phyloP scores from a whole-genome alignment of 1,140 invertebrate species.

The Ceratina japonica region DNA sequence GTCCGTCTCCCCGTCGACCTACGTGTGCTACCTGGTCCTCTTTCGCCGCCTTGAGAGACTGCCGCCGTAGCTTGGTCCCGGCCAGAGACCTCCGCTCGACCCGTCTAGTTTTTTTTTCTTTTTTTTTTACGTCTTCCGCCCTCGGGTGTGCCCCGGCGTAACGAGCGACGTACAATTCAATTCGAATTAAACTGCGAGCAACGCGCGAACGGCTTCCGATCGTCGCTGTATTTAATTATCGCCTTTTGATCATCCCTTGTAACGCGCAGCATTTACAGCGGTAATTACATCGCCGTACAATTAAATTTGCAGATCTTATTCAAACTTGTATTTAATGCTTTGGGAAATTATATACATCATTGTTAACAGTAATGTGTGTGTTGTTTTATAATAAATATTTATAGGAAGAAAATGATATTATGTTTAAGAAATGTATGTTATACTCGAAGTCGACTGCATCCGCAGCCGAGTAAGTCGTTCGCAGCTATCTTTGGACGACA shows the following conservation, averaged over 20 bases:
- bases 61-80: conserved; percentile 35
- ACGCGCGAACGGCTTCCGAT: neutral
- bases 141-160: neutral
- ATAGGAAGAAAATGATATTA: too few relatives aligned
- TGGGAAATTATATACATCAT: too few relatives aligned
- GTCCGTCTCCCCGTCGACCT: conserved; percentile 20
- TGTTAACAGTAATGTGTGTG: too few relatives aligned
- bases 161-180: conserved; percentile 36
- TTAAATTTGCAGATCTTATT: too few relatives aligned
- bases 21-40: conserved; percentile 58
- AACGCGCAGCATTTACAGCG: neutral
- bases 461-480: neutral
- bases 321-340: neutral
- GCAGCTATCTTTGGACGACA: conserved; percentile 5
- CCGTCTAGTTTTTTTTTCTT: conserved; percentile 8
- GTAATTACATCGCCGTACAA: neutral
- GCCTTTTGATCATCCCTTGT: neutral
- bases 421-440: neutral
- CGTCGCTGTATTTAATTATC: neutral
- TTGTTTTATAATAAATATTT: too few relatives aligned
- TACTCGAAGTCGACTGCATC: neutral
- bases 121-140: conserved; percentile 4
- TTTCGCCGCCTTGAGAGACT: conserved; percentile 46
- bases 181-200: conserved; percentile 19
- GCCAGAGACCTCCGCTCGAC: conserved; percentile 43